Evolutionary conservation across 2,888 invertebrate genomes (phyloP), one percentile per base, ranked within the genome.

Genomic region (Protonemura montana): DNA sequence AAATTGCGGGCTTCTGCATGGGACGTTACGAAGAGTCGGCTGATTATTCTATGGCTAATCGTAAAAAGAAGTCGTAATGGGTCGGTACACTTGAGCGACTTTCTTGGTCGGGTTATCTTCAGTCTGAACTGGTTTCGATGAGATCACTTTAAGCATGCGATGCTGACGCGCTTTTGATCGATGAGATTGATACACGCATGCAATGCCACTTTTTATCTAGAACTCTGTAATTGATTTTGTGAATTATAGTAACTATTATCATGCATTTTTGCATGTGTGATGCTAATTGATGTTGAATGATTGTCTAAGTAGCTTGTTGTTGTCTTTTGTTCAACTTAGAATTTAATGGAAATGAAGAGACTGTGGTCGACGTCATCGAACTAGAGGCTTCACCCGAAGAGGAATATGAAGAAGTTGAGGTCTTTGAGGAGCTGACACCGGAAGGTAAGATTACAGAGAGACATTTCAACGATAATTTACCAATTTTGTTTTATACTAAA

Each of bases 371-470:
- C 16, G 78, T n/a, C 78, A 27, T 27, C 78, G 78, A 78, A 78
- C 27, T 28, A 0, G 78, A 59, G 59, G 59, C 78, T 7, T 27
- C 28, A n/a, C 28, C 78, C 7, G 81, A 81, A 28, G 81, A 81
- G 28, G 29, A 30, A 28, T 81, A 29, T 29, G 81, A 81, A 27
- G 81, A 81, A 29, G 28, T 81, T 7, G n/a, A 28, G n/a, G 81
- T 81, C 81, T n/a, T 81, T 30, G 81, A 81, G 16, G 81, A 81
- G n/a, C n/a, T 81, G 81, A 29, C 81, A 27, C 26, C 28, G 28
- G 81, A 81, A 28, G 81, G 81, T 81, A 29, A 81, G 81, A 28
- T 78, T 6, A 3, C 78, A 21, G 59, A 21, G 6, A 10, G 16
- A 21, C 1, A 10, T 59, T 21, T 35, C 35, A 10, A 6, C 35